Percentiles rank a stretch among this genome's conserved stretches.
Conservation (phyloP, 2,888 invertebrate species). For the Epinotia brunnichana region DNA sequence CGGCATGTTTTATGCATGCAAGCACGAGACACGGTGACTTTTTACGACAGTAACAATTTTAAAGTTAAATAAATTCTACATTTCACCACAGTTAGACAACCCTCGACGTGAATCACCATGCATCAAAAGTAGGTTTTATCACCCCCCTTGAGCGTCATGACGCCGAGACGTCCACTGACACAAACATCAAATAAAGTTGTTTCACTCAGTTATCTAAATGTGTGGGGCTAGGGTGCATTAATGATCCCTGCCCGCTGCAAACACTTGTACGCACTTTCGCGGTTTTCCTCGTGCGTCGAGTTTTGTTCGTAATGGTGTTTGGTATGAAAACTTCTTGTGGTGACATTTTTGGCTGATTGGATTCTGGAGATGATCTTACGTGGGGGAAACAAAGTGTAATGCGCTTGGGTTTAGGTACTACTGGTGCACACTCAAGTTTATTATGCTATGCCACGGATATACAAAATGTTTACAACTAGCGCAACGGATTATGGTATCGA, state of each 20-base stretch:
- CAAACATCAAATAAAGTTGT: conserved; percentile 83
- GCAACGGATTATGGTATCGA: too few relatives aligned
- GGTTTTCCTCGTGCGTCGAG: conserved; percentile 61
- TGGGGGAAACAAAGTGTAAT: conserved; percentile 5
- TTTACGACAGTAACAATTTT: conserved; percentile 43
- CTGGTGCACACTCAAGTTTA: background rate
- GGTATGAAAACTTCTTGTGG: conserved; percentile 59
- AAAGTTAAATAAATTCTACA: conserved; percentile 43
- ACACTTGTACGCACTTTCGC: conserved; percentile 59
- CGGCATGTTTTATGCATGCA: conserved; percentile 31
- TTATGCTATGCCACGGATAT: background rate
- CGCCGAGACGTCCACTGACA: conserved; percentile 64
- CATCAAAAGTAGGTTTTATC: conserved; percentile 63
- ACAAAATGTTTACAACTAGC: too few relatives aligned
- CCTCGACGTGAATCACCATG: conserved; percentile 48
- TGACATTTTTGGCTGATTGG: conserved; percentile 34
- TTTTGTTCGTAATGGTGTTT: conserved; percentile 68
- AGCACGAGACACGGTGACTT: conserved; percentile 31
- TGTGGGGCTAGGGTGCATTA: conserved; percentile 77
- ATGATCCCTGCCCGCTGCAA: conserved; percentile 64
- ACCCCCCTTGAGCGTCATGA: conserved; percentile 64
- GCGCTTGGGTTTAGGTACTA: background rate
- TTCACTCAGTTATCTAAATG: conserved; percentile 79
- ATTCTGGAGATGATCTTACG: conserved; percentile 17
- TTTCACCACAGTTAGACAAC: conserved; percentile 33